Base-by-base conservation (phyloP, 2,113 vertebrate species). In the Echinops telfairi region DNA sequence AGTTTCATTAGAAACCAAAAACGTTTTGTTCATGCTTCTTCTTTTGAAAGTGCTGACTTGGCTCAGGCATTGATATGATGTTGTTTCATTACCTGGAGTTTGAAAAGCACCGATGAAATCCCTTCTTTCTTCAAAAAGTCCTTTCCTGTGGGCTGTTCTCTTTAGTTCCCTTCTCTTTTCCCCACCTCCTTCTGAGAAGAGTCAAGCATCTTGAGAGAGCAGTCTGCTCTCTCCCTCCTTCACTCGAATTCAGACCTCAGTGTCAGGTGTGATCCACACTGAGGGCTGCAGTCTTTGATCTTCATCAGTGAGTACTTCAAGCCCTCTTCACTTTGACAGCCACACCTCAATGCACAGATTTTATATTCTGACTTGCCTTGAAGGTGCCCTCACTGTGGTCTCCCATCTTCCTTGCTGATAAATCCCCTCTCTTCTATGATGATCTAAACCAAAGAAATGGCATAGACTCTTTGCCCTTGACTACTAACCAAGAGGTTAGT, bases 51-150 rank as follows among this genome's bases (percentile, higher is more conserved):
- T 76, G 36, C 73, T 76, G 11, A 23, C 40, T 91, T 87, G 36
- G 64, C 60, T 36, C 64, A 17, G 33, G 78, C 77, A 88, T 90
- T 90, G 78, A 80, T 57, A 62, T 83, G 53, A 71, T 14, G 40
- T 8, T 86, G 40, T 62, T 88, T 86, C n/a, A 33, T 33, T 27
- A 86, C 47, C 27, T n/a, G 25, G 16, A n/a, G 25, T 36, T 86
- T 88, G 31, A 95, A 92, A 95, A 89, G 31, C 40, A 71, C 15
- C 33, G 7, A 38, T 77, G 31, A 27, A 19, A 27, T 62, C 53
- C 85, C 0, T 22, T 11, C 85, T 88, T 79, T 71, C 43, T 89
- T 84, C 81, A 68, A 79, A 62, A 75, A n/a, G 36, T 86, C 31
- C 0, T 29, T 95, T 58, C 81, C 58, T 25, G 7, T 71, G 77